These are phyloP conservation scores for Threskiornis aethiopicus DNA, from an alignment of 2,797 vertebrate species.

Conservation along the genomic window DNA sequence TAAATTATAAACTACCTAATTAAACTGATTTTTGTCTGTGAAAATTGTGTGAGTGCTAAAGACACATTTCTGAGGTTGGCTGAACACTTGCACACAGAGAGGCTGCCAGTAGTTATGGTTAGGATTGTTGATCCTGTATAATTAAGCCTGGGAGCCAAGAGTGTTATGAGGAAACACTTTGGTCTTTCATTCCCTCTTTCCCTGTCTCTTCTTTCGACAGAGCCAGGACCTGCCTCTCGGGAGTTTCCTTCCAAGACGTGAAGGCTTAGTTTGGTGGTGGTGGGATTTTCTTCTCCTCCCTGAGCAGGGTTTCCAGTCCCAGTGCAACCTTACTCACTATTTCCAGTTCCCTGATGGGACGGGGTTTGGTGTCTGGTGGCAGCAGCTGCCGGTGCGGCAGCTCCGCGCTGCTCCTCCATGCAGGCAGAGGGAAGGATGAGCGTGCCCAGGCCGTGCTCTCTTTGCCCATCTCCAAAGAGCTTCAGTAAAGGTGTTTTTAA, in stretches of 20 bases:
- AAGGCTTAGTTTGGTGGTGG: background rate
- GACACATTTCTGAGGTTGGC: conserved; percentile 8
- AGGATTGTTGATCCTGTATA: background rate
- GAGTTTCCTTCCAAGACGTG: background rate
- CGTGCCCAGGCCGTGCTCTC: rapidly evolving
- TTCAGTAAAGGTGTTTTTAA: background rate
- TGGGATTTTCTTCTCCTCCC: background rate
- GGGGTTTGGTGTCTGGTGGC: background rate
- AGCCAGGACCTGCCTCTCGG: background rate
- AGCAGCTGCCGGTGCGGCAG: background rate
- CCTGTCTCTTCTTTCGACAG: background rate
- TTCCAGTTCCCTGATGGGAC: rapidly evolving
- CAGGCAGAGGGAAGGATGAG: background rate
- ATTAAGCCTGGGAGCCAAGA: background rate
- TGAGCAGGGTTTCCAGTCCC: background rate
- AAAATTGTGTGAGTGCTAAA: background rate
- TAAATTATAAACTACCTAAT: background rate
- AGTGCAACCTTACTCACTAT: rapidly evolving
- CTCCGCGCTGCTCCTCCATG: rapidly evolving
- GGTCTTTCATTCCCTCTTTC: background rate
- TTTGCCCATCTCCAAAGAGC: background rate
- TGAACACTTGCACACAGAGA: background rate
- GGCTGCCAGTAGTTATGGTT: conserved; percentile 15
- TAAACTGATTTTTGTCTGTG: background rate
- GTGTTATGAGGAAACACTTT: background rate